Conservation (phyloP, 2,797 vertebrate species). For the Erethizon dorsatum region DNA sequence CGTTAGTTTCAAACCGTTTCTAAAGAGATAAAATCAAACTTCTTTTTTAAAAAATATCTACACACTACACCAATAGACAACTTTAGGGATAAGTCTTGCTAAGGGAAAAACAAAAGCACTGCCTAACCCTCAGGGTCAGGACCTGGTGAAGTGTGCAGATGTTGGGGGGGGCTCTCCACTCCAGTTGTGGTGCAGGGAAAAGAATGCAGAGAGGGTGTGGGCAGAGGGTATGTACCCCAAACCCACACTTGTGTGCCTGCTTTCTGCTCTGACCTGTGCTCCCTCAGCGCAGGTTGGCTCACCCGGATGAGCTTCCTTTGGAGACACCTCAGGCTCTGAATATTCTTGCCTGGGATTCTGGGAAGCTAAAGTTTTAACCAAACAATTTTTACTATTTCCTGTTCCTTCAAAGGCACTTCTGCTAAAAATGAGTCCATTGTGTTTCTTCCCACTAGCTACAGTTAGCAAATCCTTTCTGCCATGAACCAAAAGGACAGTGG, state of each 20-base stretch:
- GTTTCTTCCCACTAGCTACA: conserved; percentile 55
- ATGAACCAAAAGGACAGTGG: conserved; percentile 53
- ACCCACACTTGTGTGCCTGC: neutral
- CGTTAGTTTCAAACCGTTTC: conserved; percentile 93
- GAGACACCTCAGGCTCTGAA: neutral
- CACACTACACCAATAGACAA: conserved; percentile 82
- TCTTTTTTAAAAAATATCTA: conserved; percentile 82
- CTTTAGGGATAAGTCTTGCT: conserved; percentile 86
- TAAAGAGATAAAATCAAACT: conserved; percentile 92
- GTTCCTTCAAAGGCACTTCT: conserved; percentile 54
- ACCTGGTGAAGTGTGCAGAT: conserved; percentile 55
- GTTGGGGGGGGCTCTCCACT: neutral
- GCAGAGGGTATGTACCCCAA: neutral
- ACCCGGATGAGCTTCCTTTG: neutral
- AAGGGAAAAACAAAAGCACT: conserved; percentile 83
- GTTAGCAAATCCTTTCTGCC: conserved; percentile 50
- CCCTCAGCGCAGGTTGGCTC: neutral
- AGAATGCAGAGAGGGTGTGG: conserved; percentile 15
- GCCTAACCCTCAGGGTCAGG: conserved; percentile 14
- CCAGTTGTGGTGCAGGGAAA: neutral
- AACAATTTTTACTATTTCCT: conserved; percentile 60
- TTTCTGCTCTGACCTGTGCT: neutral
- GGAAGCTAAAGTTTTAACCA: conserved; percentile 33
- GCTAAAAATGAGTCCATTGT: conserved; percentile 69
- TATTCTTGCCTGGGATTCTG: conserved; percentile 8